These are phyloP conservation scores for Stramonita haemastoma DNA, from an alignment of 2,888 invertebrate species.

Conservation along the genomic window DNA sequence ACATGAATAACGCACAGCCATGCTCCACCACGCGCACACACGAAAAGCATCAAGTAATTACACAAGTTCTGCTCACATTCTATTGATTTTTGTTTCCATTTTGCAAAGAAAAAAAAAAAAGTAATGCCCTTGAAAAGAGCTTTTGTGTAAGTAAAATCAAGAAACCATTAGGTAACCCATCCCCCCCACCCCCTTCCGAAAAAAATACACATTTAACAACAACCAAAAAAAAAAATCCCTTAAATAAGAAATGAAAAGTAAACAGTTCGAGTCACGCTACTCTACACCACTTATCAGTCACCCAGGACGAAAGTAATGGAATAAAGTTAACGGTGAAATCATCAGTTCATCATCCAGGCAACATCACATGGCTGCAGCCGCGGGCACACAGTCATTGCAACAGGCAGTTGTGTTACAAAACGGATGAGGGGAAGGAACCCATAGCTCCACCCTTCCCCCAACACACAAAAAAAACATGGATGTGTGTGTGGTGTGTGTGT, in stretches of 20 bases:
- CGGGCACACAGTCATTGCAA: background rate
- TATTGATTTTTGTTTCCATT: background rate
- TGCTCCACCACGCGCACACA: too few species aligned
- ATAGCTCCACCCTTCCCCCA: too few species aligned
- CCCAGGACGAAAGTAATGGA: background rate
- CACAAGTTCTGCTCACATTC: background rate
- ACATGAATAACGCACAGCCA: too few species aligned
- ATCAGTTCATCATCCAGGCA: background rate
- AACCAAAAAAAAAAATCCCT: too few species aligned
- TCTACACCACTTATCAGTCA: background rate
- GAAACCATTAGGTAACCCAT: background rate
- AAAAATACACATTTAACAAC: background rate
- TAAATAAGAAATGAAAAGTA: background rate
- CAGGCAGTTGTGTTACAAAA: background rate
- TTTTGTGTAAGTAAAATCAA: background rate
- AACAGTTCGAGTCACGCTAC: background rate
- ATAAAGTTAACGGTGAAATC: background rate
- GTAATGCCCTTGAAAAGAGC: background rate
- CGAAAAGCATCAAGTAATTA: background rate
- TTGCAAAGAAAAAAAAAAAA: background rate
- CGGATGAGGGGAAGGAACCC: background rate
- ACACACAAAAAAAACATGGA: too few species aligned
- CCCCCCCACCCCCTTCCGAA: too few species aligned
- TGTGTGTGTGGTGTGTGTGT: background rate
- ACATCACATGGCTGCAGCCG: slow-evolving; percentile 20